Base-by-base conservation (phyloP, 2,888 invertebrate species). In the Scelioninae gen. 1 region DNA sequence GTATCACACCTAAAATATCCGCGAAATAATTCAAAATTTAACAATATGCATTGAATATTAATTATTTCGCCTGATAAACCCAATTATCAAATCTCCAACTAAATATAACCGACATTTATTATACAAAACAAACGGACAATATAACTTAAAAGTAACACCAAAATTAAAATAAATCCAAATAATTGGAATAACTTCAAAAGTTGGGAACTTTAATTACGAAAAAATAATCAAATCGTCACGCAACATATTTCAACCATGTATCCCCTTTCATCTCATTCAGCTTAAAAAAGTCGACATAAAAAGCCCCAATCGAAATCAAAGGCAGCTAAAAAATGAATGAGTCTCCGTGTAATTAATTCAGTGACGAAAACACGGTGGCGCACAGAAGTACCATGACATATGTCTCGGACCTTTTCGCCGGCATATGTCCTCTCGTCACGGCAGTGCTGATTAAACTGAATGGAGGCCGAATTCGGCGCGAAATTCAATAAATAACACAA, bases 401-500 rank as follows among this genome's bases (percentile, higher is more conserved):
- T 74, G 74, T 74, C 63, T 16, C 29, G 23, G 13, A 32, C 62
- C 32, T 72, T 63, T 66, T 66, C 29, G 10, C 15, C 5, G 58
- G 51, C 75, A 60, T 66, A 68, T 77, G 77, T 55, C 8, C 9
- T 53, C 16, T 40, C 51, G 76, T 69, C 62, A 51, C 56, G 55
- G 55, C 15, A 10, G 5, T 29, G 29, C 43, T 43, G 66, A 68
- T 77, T 77, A 60, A 53, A 45, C 13, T 13, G 56, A 68, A 60
- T 53, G 47, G 23, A 68, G 32, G 49, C 16, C 71, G 47, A 32
- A 65, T 53, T 71, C 56, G 56, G 31, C 47, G 60, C 32, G 15
- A 62, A 66, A 71, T 49, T 53, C 58, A 68, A 81, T 75, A 63
- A 81, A 81, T 81, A 58, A 75, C 60, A 29, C 38, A 58, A 63